Base-by-base conservation (phyloP, 1,140 invertebrate species). In the Antheraea pernyi region DNA sequence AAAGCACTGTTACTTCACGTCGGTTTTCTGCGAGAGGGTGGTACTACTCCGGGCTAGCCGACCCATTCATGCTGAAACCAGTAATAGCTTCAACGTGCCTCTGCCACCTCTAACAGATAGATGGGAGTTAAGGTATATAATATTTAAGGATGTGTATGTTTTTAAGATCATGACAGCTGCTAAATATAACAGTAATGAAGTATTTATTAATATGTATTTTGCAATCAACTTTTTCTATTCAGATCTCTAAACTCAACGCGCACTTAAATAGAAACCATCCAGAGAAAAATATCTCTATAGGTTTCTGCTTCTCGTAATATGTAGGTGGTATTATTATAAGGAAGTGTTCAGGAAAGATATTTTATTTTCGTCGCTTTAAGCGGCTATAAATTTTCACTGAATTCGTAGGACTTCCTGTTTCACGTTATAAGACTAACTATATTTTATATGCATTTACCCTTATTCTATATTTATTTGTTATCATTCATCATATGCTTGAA, bases 301-400 rank as follows among this genome's bases (percentile, higher is more conserved):
- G 13, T 53, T 53, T 53, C 10, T 13, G 9, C 46, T 53, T 53
- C 13, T 53, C 5, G 0, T 53, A 13, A 53, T 53, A 53, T 53
- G 46, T 53, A 53, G 46, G 46, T 53, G 46, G 46, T 7, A 42
- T 53, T n/a, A 13, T 48, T 53, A 53, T 53, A 53, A 11, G 9
- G 11, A 16, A n/a, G 16, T 53, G 46, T 16, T 6, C 10, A 53
- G 46, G 46, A 53, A 53, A 53, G 46, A 53, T 53, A 53, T 53
- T 53, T 53, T 53, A 53, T 53, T 53, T 53, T 53, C 46, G 11
- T 53, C 46, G 46, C 46, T 53, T 53, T 53, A 53, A 53, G 46
- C 46, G 11, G 46, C 46, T 16, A 53, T 53, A 53, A 53, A 53
- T 53, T 53, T 53, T n/a, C 46, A 0, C 13, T 53, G 9, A 13